These are phyloP conservation scores for Flexamia atlantica DNA, from an alignment of 2,888 invertebrate species.

Conservation along the genomic window DNA sequence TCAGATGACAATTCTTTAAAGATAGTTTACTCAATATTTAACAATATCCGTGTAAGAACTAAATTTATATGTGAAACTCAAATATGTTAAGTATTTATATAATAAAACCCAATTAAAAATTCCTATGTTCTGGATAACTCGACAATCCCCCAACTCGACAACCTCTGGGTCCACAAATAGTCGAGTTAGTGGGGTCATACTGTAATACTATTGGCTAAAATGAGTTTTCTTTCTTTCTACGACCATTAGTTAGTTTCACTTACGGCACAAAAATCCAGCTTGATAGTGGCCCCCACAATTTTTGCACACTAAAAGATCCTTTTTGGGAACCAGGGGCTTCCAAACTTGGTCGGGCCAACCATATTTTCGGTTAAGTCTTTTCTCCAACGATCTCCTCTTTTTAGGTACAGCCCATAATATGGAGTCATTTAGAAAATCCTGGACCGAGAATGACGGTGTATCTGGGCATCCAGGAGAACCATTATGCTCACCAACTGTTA, in stretches of 20 bases:
- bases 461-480: not conserved
- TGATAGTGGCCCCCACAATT: slow-evolving; percentile 93
- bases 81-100: no score
- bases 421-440: slow-evolving; percentile 71
- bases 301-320: slow-evolving; percentile 85
- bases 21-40: no score
- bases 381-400: slow-evolving; percentile 86
- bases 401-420: slow-evolving; percentile 91
- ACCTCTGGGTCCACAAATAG: no score
- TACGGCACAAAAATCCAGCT: slow-evolving; percentile 89
- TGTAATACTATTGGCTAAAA: no score
- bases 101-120: no score
- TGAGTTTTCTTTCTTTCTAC: no score
- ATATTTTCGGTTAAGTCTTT: slow-evolving; percentile 84
- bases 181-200: no score
- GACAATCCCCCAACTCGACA: no score
- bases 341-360: slow-evolving; percentile 82
- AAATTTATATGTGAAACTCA: no score
- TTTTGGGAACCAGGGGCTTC: slow-evolving; percentile 86
- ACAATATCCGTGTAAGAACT: no score
- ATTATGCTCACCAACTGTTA: not conserved
- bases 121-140: no score
- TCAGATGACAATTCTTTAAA: no score
- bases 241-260: slow-evolving; percentile 73
- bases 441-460: slow-evolving; percentile 1